Evolutionary conservation across 2,888 invertebrate species (phyloP), one percentile per base, ranked within the genome.

Genomic region (Tiliacea aurago): DNA sequence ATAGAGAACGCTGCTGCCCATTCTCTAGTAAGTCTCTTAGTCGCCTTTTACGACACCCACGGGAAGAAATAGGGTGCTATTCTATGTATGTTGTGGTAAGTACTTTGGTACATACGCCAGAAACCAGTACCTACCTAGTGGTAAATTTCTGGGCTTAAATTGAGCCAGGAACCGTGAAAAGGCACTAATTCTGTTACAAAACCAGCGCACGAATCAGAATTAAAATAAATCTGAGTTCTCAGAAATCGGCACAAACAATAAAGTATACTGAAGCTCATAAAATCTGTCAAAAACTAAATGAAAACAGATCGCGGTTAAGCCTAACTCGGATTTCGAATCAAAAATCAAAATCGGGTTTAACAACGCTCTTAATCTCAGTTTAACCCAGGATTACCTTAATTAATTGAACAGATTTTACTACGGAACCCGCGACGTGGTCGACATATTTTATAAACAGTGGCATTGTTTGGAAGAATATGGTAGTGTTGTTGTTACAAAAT

Each of bases 381-480:
- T 66, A 81, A 83, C 63, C 78, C 63, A 20, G 71, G 82, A 63
- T 86, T 85, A 81, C 84, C 81, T 76, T 81, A 87, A 87, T 87
- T 85, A 86, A 85, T 84, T 84, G 82, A 69, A 65, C 47, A 70
- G 83, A 85, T 79, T n/a, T 81, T 79, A 78, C 43, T 81, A 62
- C 63, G 18, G 64, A 61, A 53, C 70, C 73, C 63, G 64, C 13
- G 41, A 67, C 67, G 67, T 68, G 67, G 37, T 41, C 1, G 45
- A 66, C 58, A 78, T 70, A 56, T 56, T 81, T 74, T 83, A 53
- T 45, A 53, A 77, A 53, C 41, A 67, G 59, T 28, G 33, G 58
- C 33, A 37, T 51, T 69, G 56, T 64, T 81, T 62, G 37, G 4
- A 61, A 68, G 67, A 77, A 53, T 56, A 64, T 66, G 41, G 13